phyloP scores from a whole-genome alignment of 1,140 invertebrate species.

The Galendromus occidentalis region DNA sequence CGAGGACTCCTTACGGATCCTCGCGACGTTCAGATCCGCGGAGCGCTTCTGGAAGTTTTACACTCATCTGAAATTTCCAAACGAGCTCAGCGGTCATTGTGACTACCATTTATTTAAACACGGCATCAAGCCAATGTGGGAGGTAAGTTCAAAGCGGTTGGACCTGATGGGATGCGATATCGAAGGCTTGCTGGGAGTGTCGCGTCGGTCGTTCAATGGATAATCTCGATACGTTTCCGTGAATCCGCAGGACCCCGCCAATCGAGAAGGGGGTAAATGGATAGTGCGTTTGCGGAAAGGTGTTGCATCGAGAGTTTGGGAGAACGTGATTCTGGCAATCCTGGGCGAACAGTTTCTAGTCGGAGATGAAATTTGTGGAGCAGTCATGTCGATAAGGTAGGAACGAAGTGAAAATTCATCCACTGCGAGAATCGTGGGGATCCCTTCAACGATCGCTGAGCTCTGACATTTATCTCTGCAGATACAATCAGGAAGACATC shows the following conservation, averaged over 20 bases:
- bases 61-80: conserved; percentile 66
- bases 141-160: conserved; percentile 34
- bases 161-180: too few species aligned
- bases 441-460: too few species aligned
- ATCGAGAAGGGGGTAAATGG: conserved; percentile 91
- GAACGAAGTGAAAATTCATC: conserved; percentile 38
- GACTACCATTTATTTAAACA: conserved; percentile 96
- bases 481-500: conserved; percentile 61
- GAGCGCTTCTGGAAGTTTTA: conserved; percentile 95
- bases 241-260: conserved; percentile 55
- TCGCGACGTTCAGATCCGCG: conserved; percentile 45
- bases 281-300: conserved; percentile 81
- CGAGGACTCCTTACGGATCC: conserved; percentile 52
- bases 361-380: conserved; percentile 92
- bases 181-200: not conserved
- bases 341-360: conserved; percentile 96
- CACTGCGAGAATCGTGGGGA: not conserved
- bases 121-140: conserved; percentile 97
- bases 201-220: not conserved
- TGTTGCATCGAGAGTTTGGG: conserved; percentile 86
- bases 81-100: conserved; percentile 65
- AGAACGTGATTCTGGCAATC: conserved; percentile 91
- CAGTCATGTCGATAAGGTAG: conserved; percentile 80
- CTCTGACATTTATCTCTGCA: not conserved
- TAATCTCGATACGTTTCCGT: not conserved